A percentile compares a stretch with the other conserved stretches of the same genome.
phyloP scores from a whole-genome alignment of 2,113 vertebrate genomes.

The Alectura lathami region DNA sequence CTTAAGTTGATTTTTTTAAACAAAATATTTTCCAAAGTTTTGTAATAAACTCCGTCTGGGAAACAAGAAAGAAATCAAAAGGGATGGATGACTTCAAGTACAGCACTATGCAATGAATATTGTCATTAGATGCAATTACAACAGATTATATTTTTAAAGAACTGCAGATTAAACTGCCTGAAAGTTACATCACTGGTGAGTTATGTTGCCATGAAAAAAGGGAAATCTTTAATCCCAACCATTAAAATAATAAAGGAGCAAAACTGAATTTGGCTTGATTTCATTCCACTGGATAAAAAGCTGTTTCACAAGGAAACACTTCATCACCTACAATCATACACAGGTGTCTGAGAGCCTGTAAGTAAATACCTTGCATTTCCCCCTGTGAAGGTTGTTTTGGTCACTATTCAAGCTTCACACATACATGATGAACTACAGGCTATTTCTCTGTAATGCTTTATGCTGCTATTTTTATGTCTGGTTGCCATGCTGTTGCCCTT shows the following conservation, averaged over 20 bases:
- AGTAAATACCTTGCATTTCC: neutral
- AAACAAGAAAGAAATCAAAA: neutral
- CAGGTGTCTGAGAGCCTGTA: neutral
- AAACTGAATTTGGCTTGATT: neutral
- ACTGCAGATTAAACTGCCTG: neutral
- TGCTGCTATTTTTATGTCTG: constrained; percentile 20
- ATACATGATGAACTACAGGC: neutral
- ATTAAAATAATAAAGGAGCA: neutral
- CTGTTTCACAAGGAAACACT: neutral
- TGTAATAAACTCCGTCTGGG: neutral
- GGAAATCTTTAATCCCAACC: neutral
- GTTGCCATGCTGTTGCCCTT: neutral
- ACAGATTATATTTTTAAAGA: neutral
- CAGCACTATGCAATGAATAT: neutral
- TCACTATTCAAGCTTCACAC: neutral
- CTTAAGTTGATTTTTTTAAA: neutral
- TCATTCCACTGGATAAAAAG: neutral
- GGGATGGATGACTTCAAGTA: neutral
- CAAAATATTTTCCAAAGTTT: neutral
- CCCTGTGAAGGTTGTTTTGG: neutral
- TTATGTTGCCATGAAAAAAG: neutral
- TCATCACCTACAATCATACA: neutral
- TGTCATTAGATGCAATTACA: neutral
- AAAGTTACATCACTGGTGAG: neutral
- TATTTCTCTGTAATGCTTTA: neutral